Conservation (phyloP, 2,888 invertebrate species). For the Ashinkailepas kermadecensis region DNA sequence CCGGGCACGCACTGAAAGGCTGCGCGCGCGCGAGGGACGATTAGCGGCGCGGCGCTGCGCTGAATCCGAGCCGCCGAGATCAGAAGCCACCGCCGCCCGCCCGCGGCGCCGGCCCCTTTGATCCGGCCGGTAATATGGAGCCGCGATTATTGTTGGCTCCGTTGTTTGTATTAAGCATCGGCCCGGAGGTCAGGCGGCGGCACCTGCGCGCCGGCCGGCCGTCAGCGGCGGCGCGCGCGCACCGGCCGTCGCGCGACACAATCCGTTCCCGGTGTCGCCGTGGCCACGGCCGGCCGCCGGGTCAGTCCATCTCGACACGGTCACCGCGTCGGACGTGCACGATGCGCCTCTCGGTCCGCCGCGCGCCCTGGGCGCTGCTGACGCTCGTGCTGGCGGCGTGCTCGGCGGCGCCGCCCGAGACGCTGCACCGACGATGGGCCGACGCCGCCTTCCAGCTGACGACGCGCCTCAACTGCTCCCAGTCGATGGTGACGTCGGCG, state of each 20-base stretch:
- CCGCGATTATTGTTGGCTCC: slow-evolving; percentile 18
- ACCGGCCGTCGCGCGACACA: not conserved
- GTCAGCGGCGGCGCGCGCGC: not conserved
- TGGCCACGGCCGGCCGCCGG: not conserved
- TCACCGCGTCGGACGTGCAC: slow-evolving; percentile 1
- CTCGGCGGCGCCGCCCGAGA: slow-evolving; percentile 7
- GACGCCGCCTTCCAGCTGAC: slow-evolving; percentile 8
- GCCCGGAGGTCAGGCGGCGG: not conserved
- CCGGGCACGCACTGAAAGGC: not conserved
- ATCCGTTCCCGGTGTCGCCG: not conserved
- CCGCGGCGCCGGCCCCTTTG: slow-evolving; percentile 23
- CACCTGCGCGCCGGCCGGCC: slow-evolving; percentile 4
- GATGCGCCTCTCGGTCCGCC: not conserved
- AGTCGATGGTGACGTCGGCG: slow-evolving; percentile 24
- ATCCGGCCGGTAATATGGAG: not conserved
- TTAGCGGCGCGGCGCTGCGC: not conserved
- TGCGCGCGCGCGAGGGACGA: not conserved
- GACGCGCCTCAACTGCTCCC: slow-evolving; percentile 18
- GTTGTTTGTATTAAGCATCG: slow-evolving; percentile 23
- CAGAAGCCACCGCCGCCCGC: slow-evolving; percentile 13
- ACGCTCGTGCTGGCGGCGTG: not conserved
- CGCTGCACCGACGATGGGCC: slow-evolving; percentile 23
- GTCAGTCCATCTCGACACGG: not conserved
- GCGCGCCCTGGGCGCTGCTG: slow-evolving; percentile 4
- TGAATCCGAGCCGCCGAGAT: slow-evolving; percentile 20